Evolutionary conservation across 2,113 vertebrate genomes (phyloP).

Genomic region (Muntiacus muntjak): DNA sequence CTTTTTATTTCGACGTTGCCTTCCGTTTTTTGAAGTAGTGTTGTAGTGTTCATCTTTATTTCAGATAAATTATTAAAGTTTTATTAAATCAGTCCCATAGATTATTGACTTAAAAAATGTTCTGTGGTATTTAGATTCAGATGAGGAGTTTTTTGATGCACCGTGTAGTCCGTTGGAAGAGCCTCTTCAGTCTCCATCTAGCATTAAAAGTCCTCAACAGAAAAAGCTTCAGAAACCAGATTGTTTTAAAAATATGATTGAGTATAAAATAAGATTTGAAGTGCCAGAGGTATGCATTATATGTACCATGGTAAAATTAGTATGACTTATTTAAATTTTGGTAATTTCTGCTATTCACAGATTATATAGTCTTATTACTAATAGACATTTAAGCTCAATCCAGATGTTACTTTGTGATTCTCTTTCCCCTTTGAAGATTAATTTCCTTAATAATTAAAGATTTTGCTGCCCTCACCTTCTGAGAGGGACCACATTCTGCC

Average conservation of each 20-base stretch:
- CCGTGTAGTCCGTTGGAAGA: conserved; percentile 91
- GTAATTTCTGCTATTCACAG: not conserved
- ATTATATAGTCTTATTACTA: not conserved
- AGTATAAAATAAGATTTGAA: conserved; percentile 90
- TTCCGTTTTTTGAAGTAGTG: conserved; percentile 3
- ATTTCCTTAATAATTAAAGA: not conserved
- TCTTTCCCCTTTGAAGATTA: not conserved
- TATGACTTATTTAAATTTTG: not conserved
- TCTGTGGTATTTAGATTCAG: conserved; percentile 84
- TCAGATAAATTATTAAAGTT: not conserved
- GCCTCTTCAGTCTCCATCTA: conserved; percentile 68
- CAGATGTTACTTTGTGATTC: not conserved
- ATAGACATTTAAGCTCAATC: not conserved
- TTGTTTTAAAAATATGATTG: conserved; percentile 89
- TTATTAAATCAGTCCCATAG: not conserved
- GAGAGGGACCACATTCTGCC: not conserved
- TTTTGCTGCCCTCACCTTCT: not conserved
- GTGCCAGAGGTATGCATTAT: conserved; percentile 90
- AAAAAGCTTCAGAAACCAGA: conserved; percentile 82
- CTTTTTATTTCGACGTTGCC: not conserved
- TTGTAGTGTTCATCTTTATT: conserved; percentile 26
- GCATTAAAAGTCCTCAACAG: conserved; percentile 66
- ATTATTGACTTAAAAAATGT: conserved; percentile 39
- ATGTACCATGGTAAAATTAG: conserved; percentile 46
- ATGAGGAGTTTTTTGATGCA: conserved; percentile 97